Conservation (phyloP, 2,113 vertebrate species). For the Amia ocellicauda region DNA sequence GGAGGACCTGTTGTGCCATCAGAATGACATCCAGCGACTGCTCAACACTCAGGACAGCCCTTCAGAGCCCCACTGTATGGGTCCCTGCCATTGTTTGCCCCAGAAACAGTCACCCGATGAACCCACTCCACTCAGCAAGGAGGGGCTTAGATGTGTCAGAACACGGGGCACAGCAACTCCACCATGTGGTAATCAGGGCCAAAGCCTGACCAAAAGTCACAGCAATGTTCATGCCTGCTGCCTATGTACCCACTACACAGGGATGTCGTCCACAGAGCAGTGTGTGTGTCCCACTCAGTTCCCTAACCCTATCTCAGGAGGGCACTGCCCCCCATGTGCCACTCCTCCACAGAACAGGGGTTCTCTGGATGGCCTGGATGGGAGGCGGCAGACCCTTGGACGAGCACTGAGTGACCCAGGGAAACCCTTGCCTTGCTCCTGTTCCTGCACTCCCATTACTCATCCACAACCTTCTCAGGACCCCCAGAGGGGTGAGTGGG, state of each 20-base stretch:
- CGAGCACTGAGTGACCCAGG: constrained; percentile 60
- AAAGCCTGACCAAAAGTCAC: constrained; percentile 36
- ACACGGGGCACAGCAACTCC: constrained; percentile 37
- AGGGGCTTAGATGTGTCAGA: constrained; percentile 39
- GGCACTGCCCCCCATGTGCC: constrained; percentile 42
- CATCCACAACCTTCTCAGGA: constrained; percentile 59
- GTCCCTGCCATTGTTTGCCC: constrained; percentile 7
- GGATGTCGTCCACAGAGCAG: constrained; percentile 30
- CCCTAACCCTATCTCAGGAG: not conserved
- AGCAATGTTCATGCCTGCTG: constrained; percentile 26
- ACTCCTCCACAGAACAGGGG: constrained; percentile 33
- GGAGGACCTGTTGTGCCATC: constrained; percentile 45
- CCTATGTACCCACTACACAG: constrained; percentile 20
- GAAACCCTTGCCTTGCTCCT: constrained; percentile 51
- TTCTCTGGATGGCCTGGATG: not conserved
- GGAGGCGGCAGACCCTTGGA: constrained; percentile 45
- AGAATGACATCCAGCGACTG: constrained; percentile 8
- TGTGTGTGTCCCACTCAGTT: constrained; percentile 35
- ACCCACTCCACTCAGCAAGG: constrained; percentile 22
- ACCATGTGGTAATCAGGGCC: not conserved
- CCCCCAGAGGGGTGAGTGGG: constrained; percentile 32
- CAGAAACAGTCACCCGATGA: constrained; percentile 35
- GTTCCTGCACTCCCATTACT: constrained; percentile 56
- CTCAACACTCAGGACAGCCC: constrained; percentile 1
- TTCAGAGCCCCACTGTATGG: not conserved